phyloP scores from a whole-genome alignment of 2,888 invertebrate species.

The Adela reaumurella region DNA sequence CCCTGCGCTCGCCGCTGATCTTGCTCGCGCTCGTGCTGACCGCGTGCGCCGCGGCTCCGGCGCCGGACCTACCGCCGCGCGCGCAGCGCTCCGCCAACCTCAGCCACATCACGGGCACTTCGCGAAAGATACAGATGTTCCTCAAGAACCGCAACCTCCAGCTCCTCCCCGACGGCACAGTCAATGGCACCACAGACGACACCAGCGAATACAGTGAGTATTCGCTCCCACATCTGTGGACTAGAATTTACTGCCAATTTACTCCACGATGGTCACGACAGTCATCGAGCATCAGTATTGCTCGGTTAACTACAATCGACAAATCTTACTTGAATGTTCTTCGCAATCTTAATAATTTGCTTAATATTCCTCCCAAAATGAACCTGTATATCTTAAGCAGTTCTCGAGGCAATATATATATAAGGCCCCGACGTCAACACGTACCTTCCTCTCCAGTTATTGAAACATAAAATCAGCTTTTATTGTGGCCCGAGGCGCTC shows the following conservation, averaged over 20 bases:
- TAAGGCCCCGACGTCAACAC: no score
- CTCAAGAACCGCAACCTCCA: conserved; percentile 81
- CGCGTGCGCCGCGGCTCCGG: conserved; percentile 49
- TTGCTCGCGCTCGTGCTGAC: conserved; percentile 42
- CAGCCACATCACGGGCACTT: conserved; percentile 75
- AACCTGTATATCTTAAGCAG: no score
- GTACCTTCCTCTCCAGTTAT: neutral
- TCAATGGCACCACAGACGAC: conserved; percentile 79
- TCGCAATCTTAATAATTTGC: no score
- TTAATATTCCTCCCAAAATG: no score
- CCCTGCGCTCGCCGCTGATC: conserved; percentile 43
- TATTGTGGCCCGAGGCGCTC: neutral
- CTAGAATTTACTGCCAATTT: no score
- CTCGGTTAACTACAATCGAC: no score
- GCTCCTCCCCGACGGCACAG: conserved; percentile 78
- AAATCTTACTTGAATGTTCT: no score
- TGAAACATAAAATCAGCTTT: neutral
- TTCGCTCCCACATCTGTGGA: no score
- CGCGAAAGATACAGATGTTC: conserved; percentile 78
- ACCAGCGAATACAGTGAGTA: conserved; percentile 82
- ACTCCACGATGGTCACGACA: no score
- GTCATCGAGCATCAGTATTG: no score
- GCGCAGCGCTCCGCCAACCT: conserved; percentile 77
- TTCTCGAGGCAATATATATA: no score
- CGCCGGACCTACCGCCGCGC: conserved; percentile 44